phyloP scores from a whole-genome alignment of 2,113 vertebrate genomes.

The Actinemys pallida region DNA sequence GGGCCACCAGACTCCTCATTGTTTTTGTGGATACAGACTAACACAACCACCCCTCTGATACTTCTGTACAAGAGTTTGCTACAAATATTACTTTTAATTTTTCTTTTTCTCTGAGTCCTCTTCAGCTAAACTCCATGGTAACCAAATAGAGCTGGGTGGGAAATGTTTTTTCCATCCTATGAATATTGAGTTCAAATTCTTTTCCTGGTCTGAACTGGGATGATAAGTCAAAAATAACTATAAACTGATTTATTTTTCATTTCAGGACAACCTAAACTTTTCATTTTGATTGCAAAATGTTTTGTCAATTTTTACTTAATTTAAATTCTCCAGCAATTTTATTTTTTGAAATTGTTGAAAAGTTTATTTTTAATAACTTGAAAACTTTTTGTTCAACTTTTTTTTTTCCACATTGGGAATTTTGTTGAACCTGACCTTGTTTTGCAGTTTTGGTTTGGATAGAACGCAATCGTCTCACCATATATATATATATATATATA shows the following conservation, averaged over 20 bases:
- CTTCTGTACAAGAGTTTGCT: background rate
- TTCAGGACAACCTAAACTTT: background rate
- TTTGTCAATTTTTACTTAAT: background rate
- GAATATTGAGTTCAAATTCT: background rate
- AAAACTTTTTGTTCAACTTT: background rate
- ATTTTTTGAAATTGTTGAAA: background rate
- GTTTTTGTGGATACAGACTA: no score
- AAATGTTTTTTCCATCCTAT: background rate
- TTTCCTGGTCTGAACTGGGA: background rate
- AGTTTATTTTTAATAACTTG: background rate
- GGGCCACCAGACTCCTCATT: no score
- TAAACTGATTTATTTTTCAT: background rate
- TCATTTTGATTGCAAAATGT: background rate
- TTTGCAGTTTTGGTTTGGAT: no score
- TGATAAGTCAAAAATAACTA: background rate
- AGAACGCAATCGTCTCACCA: background rate
- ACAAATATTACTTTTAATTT: background rate
- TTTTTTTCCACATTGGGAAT: background rate
- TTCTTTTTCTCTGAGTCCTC: background rate
- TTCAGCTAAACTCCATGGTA: background rate
- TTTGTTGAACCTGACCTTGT: background rate
- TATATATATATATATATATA: no score
- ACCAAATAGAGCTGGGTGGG: background rate
- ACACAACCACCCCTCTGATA: no score
- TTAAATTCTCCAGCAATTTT: background rate